Base-by-base conservation (phyloP, 2,113 vertebrate species). In the Ammospiza nelsoni region DNA sequence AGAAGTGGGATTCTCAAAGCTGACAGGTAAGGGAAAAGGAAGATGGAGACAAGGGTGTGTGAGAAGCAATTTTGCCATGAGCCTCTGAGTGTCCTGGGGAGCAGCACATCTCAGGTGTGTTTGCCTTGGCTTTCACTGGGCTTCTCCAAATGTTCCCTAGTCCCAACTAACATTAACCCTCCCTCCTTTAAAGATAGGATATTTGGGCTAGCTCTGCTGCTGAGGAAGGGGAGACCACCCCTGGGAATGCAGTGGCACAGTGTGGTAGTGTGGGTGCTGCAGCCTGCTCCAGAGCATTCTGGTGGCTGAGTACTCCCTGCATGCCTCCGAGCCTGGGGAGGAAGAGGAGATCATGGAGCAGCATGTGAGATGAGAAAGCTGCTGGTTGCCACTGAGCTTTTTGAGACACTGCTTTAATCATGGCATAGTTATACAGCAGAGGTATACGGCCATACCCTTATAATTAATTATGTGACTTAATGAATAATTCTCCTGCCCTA, bases 251-350 rank as follows among this genome's bases (percentile, higher is more conserved):
- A 17, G 11, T 5, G 3, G 12, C 39, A 55, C 3, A 16, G 13
- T 8, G 29, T 22, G 29, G 15, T 15, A 22, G 9, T 6, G 48
- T 16, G 9, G 0, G 4, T 41, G 46, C 35, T 84, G 44, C 35
- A 89, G 35, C 16, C 39, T 2, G 1, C 18, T 20, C 63, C 49
- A 37, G 16, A 37, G 24, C 13, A 4, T 62, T 46, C 27, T 39
- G 37, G 35, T 9, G 5, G 7, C 35, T 84, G 31, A 48, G 13
- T 20, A 59, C 58, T 57, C 28, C 33, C 49, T 23, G 3, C 3
- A 1, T 31, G 43, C n/a, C 72, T 57, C 2, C 1, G 13, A 61
- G 12, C 18, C 11, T 28, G 33, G 9, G 2, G 5, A 15, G 7
- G 9, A 89, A 48, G 25, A 55, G 23, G 6, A 58, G 27, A 19